Conservation (phyloP, 2,113 vertebrate species). For the Theristicus caerulescens region DNA sequence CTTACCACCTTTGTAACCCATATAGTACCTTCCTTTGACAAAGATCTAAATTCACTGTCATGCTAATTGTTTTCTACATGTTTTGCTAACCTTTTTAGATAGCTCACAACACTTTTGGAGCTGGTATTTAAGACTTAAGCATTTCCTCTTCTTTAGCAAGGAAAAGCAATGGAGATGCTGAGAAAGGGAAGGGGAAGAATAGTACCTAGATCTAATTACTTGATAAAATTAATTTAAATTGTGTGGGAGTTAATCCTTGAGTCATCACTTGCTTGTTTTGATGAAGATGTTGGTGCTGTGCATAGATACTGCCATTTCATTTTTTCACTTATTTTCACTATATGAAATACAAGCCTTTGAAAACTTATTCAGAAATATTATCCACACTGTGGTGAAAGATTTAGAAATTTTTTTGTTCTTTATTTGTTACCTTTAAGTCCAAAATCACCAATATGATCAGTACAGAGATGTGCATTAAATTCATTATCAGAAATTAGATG, state of each 20-base stretch:
- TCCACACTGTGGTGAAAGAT: neutral
- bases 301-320: neutral
- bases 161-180: neutral
- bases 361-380: neutral
- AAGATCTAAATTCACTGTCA: neutral
- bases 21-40: neutral
- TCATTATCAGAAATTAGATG: neutral
- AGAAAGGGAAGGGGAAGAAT: neutral
- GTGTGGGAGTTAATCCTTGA: neutral
- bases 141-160: neutral
- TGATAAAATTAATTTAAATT: conserved; percentile 32
- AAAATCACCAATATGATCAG: neutral
- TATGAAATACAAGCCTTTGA: neutral
- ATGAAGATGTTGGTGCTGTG: neutral
- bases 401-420: neutral
- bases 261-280: neutral
- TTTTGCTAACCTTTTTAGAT: neutral
- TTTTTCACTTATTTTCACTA: neutral
- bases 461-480: neutral
- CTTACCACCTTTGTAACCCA: neutral
- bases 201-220: neutral
- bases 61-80: neutral
- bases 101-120: neutral
- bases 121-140: neutral
- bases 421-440: neutral